Percentiles rank a stretch among this genome's conserved stretches.
These are phyloP conservation scores for Bombus waltoni DNA, from an alignment of 1,140 invertebrate species.

Conservation along the genomic window DNA sequence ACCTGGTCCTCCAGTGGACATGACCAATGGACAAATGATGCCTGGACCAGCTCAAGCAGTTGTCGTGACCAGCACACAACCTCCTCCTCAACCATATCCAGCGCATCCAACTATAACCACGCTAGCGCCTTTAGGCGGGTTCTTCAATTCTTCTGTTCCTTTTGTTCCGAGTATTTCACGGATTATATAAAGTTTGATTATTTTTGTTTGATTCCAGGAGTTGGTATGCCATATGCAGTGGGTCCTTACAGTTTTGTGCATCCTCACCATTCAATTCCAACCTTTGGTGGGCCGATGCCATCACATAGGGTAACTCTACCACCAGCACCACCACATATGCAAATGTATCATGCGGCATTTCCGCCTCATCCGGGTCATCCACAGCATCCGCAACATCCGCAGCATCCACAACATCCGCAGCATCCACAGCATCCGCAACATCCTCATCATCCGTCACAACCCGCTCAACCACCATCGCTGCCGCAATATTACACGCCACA, in stretches of 20 bases:
- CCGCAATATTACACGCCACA: slow-evolving; percentile 79
- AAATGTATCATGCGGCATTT: slow-evolving; percentile 81
- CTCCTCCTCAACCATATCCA: slow-evolving; percentile 84
- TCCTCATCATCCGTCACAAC: slow-evolving; percentile 75
- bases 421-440: slow-evolving; percentile 78
- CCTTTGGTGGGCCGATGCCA: slow-evolving; percentile 83
- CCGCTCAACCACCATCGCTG: slow-evolving; percentile 79
- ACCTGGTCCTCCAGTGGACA: slow-evolving; percentile 80
- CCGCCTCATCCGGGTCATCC: slow-evolving; percentile 79
- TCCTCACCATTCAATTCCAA: slow-evolving; percentile 81
- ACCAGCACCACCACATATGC: slow-evolving; percentile 84
- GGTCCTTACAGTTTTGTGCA: slow-evolving; percentile 84
- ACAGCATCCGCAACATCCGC: slow-evolving; percentile 74
- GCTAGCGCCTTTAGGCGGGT: slow-evolving; percentile 79
- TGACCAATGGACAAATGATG: slow-evolving; percentile 79
- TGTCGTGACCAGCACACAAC: slow-evolving; percentile 83
- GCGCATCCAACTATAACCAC: slow-evolving; percentile 82
- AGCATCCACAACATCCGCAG: slow-evolving; percentile 77
- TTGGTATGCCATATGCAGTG: slow-evolving; percentile 85
- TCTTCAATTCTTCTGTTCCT: neutral
- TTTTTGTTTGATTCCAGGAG: slow-evolving; percentile 65
- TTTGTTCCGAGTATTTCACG: no score
- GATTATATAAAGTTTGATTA: neutral
- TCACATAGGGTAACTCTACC: slow-evolving; percentile 84
- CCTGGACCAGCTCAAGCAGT: slow-evolving; percentile 81